Evolutionary conservation across 2,888 invertebrate genomes (phyloP), one percentile per base, ranked within the genome.

Genomic region (Nesidiocoris tenuis): DNA sequence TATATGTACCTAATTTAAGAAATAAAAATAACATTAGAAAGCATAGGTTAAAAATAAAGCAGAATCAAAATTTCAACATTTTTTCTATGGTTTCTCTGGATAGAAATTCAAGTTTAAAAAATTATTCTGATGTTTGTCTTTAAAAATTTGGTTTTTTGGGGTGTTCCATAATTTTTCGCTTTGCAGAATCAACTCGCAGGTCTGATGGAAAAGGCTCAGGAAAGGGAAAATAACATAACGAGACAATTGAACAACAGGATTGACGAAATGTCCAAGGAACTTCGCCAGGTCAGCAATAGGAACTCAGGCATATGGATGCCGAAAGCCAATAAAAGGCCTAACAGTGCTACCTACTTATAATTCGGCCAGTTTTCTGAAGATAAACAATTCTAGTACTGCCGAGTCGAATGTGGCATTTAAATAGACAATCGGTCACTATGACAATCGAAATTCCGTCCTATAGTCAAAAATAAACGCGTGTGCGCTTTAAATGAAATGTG

Each of bases 141-240:
- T n/a, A n/a, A n/a, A n/a, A 17, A 17, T 59, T 5, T 59, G 3
- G 2, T 59, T 5, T 18, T 5, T 59, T n/a, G 59, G 59, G n/a
- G n/a, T 16, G 17, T 17, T 18, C 59, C 5, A 39, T 39, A 7
- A 7, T 7, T 39, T 39, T 39, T 63, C 7, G n/a, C 19, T 2
- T 75, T 76, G 18, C 66, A 79, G 79, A 70, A 61, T 24, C 77
- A 78, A 72, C 59, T 79, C 9, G 72, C 71, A 9, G 64, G 24
- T 64, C 17, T 77, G 23, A 75, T 76, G 61, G 77, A 79, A 55
- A 79, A 79, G 55, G 75, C 66, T 57, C 77, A 77, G 54, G 78
- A 78, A 12, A 74, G 77, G 55, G 77, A 76, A 63, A 64, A 74
- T 18, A 74, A 66, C 22, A 61, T 75, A 17, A 65, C 74, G 1